Evolutionary conservation across 2,113 vertebrate genomes (phyloP), one percentile per base, ranked within the genome.

Genomic region (Guaruba guarouba): DNA sequence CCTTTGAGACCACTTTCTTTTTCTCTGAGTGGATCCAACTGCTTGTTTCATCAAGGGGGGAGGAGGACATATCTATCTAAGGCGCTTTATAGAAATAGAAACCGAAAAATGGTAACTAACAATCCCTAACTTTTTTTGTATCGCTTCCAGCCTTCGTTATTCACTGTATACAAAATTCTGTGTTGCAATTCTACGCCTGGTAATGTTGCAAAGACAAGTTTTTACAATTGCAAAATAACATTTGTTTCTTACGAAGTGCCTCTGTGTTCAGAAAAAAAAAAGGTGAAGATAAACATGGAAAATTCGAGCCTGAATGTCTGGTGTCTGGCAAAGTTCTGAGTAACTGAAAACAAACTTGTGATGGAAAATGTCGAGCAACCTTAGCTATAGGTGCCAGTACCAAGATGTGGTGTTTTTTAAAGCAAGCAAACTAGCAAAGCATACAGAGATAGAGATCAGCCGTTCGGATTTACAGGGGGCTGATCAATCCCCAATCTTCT

Each of bases 341-440:
- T 86, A 96, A 96, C 91, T 94, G 96, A 95, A 96, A 91, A 77
- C 62, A 94, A 83, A 80, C 85, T 96, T 93, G 91, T 77, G 81
- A 96, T 74, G 92, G 95, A 96, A 97, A 96, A 93, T 87, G 86
- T 39, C 92, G 11, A 92, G 78, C 83, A 93, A 88, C 74, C 59
- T 95, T 87, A 89, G 74, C 88, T 80, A 89, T 91, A 96, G 77
- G 88, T 93, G 37, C 43, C 88, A 52, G 90, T 82, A 84, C 69
- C 62, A 82, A 67, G 69, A 29, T 49, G 74, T 86, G 83, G 86
- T 89, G 81, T 59, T 78, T 88, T 86, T 82, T 93, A 91, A 87
- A 94, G 84, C 41, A 61, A 88, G 64, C 80, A 89, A 83, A 57
- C 73, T 44, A 37, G 54, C 57, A 43, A 86, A 87, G 80, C 81